These are phyloP conservation scores for Bufo bufo DNA, from an alignment of 2,113 vertebrate species.

Conservation along the genomic window DNA sequence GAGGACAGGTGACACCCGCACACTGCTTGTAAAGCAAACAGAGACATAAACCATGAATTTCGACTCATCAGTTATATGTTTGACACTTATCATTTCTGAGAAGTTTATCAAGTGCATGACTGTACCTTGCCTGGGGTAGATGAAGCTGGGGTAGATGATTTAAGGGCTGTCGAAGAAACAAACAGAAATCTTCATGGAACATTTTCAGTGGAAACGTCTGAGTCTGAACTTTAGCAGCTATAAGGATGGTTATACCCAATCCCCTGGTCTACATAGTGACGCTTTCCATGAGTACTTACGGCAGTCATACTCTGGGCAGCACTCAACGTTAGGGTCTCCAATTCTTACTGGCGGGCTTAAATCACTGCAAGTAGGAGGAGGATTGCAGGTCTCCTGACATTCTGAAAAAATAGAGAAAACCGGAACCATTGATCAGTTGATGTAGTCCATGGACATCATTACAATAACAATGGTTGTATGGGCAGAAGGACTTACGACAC, in stretches of 20 bases:
- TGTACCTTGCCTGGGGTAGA: background rate
- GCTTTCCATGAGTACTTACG: constrained; percentile 18
- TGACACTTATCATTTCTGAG: background rate
- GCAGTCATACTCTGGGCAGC: constrained; percentile 31
- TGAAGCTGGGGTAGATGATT: background rate
- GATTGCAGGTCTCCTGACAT: background rate
- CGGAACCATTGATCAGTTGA: background rate
- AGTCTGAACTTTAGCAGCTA: background rate
- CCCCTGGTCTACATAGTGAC: background rate
- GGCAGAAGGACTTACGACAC: constrained; percentile 30
- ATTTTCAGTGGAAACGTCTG: background rate
- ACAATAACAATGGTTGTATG: background rate
- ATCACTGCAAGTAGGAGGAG: background rate
- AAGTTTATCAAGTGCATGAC: background rate
- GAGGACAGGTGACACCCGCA: background rate
- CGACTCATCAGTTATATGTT: background rate
- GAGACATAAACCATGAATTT: background rate
- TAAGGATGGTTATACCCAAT: background rate
- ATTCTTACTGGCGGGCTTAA: background rate
- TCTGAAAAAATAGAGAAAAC: constrained; percentile 10
- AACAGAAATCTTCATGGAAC: background rate
- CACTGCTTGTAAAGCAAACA: background rate
- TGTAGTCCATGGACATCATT: background rate
- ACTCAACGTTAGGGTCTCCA: background rate
- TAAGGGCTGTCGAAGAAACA: background rate